These are phyloP conservation scores for Cyprinodon variegatus DNA, from an alignment of 2,113 vertebrate genomes.

Conservation along the genomic window DNA sequence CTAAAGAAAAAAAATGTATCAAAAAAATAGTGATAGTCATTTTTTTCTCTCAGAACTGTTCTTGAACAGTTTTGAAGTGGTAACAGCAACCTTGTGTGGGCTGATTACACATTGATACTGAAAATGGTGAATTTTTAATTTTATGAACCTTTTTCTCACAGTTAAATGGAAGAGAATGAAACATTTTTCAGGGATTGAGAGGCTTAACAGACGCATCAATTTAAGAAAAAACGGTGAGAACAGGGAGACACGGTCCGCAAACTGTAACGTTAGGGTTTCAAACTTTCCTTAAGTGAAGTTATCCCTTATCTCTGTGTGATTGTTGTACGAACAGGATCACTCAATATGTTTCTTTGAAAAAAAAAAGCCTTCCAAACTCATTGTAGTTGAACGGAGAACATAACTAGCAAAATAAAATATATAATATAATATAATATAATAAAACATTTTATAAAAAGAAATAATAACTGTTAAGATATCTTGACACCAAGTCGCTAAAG, in stretches of 20 bases:
- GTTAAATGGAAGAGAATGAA: conserved; percentile 12
- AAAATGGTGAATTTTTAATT: conserved; percentile 17
- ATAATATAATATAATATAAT: background rate
- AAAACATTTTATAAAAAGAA: too few species aligned
- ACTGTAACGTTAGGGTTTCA: too few species aligned
- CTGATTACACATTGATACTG: conserved; percentile 33
- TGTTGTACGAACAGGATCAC: background rate
- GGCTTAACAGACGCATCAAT: background rate
- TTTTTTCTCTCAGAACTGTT: conserved; percentile 15
- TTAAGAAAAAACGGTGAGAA: too few species aligned
- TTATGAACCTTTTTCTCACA: conserved; percentile 9
- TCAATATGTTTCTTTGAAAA: background rate
- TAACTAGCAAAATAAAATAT: background rate
- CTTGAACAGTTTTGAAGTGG: conserved; percentile 7
- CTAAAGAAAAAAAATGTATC: background rate
- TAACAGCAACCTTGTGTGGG: background rate
- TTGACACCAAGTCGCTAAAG: conserved; percentile 23
- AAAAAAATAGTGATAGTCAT: too few species aligned
- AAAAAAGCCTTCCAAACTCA: too few species aligned
- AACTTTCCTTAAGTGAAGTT: too few species aligned
- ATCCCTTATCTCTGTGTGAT: background rate
- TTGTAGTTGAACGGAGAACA: too few species aligned
- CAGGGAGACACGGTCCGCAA: too few species aligned
- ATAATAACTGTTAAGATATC: conserved; percentile 4
- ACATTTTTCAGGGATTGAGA: conserved; percentile 1